Conservation (phyloP, 2,888 invertebrate genomes). For the Cacoxenus indagator region DNA sequence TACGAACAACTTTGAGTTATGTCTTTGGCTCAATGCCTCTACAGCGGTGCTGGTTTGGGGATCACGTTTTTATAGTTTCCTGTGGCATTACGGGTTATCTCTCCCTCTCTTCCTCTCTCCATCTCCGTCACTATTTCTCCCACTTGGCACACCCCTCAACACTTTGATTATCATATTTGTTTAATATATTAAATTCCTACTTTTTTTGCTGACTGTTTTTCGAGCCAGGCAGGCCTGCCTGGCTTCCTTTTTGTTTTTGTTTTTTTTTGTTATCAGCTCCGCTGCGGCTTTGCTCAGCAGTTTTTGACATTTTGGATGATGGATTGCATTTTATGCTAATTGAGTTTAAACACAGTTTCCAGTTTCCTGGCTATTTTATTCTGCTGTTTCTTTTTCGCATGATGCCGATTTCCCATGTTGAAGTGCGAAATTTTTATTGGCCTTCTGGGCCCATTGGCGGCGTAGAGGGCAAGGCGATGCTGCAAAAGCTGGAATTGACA, state of each 20-base stretch:
- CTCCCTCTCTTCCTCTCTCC: background rate
- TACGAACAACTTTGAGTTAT: background rate
- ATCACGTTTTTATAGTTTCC: background rate
- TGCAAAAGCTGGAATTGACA: background rate
- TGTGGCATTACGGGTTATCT: background rate
- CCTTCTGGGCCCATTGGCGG: background rate
- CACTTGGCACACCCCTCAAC: conserved; percentile 28
- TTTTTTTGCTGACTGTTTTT: conserved; percentile 25
- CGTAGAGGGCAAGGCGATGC: background rate
- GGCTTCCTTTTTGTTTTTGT: conserved; percentile 29
- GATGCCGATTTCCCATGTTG: background rate
- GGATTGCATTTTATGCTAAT: conserved; percentile 67
- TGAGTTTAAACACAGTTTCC: conserved; percentile 55
- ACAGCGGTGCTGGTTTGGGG: background rate
- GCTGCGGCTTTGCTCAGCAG: conserved; percentile 64
- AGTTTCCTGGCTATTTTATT: background rate
- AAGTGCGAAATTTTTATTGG: background rate
- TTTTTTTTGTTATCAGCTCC: conserved; percentile 48
- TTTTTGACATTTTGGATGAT: conserved; percentile 69
- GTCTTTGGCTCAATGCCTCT: background rate
- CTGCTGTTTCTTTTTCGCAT: background rate
- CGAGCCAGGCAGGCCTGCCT: too few relatives aligned
- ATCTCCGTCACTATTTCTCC: background rate
- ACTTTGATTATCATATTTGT: conserved; percentile 54
- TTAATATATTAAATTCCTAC: conserved; percentile 54